A percentile compares a stretch with the other conserved stretches of the same genome.
phyloP scores from a whole-genome alignment of 2,113 vertebrate species.

The Montifringilla adamsi region DNA sequence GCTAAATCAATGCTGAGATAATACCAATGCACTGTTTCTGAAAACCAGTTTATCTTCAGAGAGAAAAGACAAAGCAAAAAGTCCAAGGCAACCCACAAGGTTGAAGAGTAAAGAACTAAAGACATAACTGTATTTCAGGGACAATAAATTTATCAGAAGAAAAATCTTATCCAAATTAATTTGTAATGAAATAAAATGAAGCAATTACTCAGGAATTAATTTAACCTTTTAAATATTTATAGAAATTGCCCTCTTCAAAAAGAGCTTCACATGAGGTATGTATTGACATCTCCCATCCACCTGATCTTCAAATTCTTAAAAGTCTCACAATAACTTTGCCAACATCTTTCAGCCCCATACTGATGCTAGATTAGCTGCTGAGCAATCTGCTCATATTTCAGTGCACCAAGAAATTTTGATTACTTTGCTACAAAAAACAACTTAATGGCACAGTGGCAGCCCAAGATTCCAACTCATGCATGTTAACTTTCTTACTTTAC shows the following conservation, averaged over 20 bases:
- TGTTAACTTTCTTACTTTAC: neutral
- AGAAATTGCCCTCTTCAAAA: neutral
- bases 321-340: neutral
- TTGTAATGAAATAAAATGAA: neutral
- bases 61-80: neutral
- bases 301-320: neutral
- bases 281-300: neutral
- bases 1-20: neutral
- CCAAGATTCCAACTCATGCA: neutral
- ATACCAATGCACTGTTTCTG: neutral
- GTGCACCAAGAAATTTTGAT: neutral
- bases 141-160: neutral
- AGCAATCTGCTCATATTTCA: neutral
- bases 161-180: neutral
- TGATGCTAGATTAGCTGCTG: neutral
- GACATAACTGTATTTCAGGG: neutral
- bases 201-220: neutral
- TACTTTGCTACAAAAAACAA: neutral
- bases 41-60: neutral
- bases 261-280: neutral
- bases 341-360: neutral
- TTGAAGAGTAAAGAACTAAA: neutral
- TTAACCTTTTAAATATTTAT: neutral
- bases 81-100: neutral
- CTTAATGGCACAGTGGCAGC: neutral